Conservation (phyloP, 2,113 vertebrate genomes). For the Scatophagus argus region DNA sequence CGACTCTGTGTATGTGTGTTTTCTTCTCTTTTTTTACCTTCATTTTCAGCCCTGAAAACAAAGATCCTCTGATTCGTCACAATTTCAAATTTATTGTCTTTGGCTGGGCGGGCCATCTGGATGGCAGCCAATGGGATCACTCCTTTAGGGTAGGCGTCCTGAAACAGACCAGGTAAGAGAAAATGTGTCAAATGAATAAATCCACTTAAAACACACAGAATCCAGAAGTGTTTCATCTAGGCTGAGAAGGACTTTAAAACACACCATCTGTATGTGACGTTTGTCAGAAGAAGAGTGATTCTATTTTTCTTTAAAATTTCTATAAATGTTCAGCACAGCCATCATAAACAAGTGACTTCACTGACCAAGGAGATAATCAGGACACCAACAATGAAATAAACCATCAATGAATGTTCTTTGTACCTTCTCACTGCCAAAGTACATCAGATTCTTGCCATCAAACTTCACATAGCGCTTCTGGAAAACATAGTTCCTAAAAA, state of each 20-base stretch:
- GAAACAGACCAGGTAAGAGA: conserved; percentile 18
- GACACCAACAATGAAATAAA: too few species aligned
- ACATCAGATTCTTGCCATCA: conserved; percentile 95
- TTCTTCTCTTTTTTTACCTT: conserved; percentile 93
- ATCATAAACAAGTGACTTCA: too few species aligned
- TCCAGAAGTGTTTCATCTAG: background rate
- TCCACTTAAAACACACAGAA: background rate
- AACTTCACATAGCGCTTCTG: conserved; percentile 96
- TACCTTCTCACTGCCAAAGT: conserved; percentile 96
- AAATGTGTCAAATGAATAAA: background rate
- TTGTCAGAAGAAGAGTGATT: too few species aligned
- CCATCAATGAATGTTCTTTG: background rate
- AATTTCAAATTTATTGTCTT: conserved; percentile 97
- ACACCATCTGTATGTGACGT: too few species aligned
- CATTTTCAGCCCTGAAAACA: conserved; percentile 92
- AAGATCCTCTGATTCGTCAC: conserved; percentile 94
- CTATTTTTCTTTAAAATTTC: too few species aligned
- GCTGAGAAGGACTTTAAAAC: too few species aligned
- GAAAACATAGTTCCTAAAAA: conserved; percentile 95
- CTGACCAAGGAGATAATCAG: too few species aligned
- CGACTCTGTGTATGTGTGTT: background rate
- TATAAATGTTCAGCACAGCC: too few species aligned
- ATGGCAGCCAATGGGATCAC: conserved; percentile 93
- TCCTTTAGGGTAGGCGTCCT: conserved; percentile 97
- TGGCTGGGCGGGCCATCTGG: conserved; percentile 91